phyloP scores from a whole-genome alignment of 1,140 invertebrate genomes.

The Aporrectodea caliginosa region DNA sequence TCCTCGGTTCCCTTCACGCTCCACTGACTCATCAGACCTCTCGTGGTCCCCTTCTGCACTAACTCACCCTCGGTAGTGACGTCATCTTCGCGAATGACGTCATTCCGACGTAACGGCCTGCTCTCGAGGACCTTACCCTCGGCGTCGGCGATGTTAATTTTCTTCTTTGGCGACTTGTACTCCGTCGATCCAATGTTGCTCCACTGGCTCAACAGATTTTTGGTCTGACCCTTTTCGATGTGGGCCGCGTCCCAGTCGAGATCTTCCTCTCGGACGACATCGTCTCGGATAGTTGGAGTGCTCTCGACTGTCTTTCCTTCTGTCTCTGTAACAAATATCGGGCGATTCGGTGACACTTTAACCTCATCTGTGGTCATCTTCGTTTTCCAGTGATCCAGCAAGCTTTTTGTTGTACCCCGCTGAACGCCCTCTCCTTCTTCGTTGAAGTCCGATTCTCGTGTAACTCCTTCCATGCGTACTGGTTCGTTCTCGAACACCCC shows the following conservation, averaged over 20 bases:
- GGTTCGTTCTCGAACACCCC: slow-evolving; percentile 27
- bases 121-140: slow-evolving; percentile 8
- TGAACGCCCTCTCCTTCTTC: neutral
- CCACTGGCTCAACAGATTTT: slow-evolving; percentile 7
- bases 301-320: slow-evolving; percentile 2
- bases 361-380: neutral
- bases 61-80: slow-evolving; percentile 11
- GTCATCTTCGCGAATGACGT: slow-evolving; percentile 7
- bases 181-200: neutral
- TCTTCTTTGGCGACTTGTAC: neutral
- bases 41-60: slow-evolving; percentile 10
- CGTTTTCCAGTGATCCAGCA: slow-evolving; percentile 12
- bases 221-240: slow-evolving; percentile 18
- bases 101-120: slow-evolving; percentile 5
- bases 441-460: slow-evolving; percentile 16
- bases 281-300: neutral
- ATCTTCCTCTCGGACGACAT: neutral
- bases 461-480: slow-evolving; percentile 14
- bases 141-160: slow-evolving; percentile 11
- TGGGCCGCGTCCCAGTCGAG: neutral
- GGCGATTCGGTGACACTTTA: slow-evolving; percentile 4
- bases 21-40: slow-evolving; percentile 4
- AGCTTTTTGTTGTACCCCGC: slow-evolving; percentile 1
- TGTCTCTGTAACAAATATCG: neutral
- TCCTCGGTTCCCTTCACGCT: neutral